Base-by-base conservation (phyloP, 2,113 vertebrate genomes). In the Rynchops niger region DNA sequence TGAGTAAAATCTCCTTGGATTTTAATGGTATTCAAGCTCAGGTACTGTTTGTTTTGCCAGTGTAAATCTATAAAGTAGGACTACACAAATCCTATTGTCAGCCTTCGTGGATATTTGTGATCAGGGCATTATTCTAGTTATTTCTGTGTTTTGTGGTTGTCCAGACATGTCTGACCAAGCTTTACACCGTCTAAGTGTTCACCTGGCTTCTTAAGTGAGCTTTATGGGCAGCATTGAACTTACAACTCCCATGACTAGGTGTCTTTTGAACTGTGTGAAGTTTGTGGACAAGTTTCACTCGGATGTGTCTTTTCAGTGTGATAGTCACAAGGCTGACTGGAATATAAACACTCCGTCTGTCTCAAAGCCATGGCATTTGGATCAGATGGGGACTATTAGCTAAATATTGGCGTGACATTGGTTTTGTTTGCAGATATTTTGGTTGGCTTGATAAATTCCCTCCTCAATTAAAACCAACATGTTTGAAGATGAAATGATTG, bases 381-480 rank as follows among this genome's bases (percentile, higher is more conserved):
- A 69, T 93, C 70, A 67, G 67, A 45, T 83, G 71, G 47, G 65
- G 49, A 69, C 63, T 74, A 43, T 71, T 62, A 65, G 19, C 50
- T 83, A 79, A 77, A 90, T 63, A 80, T 20, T 72, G 47, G 15
- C 3, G 0, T 26, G 65, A 82, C 36, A 69, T 92, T 78, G 67
- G 29, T 73, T 86, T 70, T 90, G 21, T 81, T 72, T 67, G 18
- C 40, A 78, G 67, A 40, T 65, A 62, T 90, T 94, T 97, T 83
- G 52, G 59, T 67, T 74, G 4, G 32, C n/a, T 82, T 91, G 80
- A 34, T 73, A 93, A 95, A 59, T 91, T 15, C 23, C 36, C 26
- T 81, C 17, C 50, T 85, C 36, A 36, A 32, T 87, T 78, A 70
- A 88, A 92, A 27, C 27, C 50, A 86, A 36, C 11, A 23, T 15